Base-by-base conservation (phyloP, 2,888 invertebrate species). In the Carcina quercana region DNA sequence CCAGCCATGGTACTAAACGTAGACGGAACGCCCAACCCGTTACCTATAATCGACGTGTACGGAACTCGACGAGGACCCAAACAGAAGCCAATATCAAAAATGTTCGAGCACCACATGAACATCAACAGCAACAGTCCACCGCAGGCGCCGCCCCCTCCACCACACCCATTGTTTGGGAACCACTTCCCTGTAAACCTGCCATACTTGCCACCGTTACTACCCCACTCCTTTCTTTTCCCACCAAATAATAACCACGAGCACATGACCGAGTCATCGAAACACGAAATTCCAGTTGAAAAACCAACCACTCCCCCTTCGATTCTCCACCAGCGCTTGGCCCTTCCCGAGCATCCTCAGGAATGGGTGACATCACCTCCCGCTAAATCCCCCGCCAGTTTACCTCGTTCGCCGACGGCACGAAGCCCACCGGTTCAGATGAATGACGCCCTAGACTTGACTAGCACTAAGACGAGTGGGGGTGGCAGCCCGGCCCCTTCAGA, bases 1-100 rank as follows among this genome's bases (percentile, higher is more conserved):
- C 96, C 97, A 0, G 96, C 93, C 0, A 91, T 95, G 85, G 96
- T 97, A 0, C 80, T 96, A 8, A 95, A 96, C 53, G 87, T 92
- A 11, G 96, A 96, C 51, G 96, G 96, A 1, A 89, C 94, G 0
- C 94, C 95, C 0, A 96, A 96, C 69, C 94, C 95, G 0, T 67
- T 92, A 20, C 91, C 94, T 0, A 92, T 96, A 10, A 95, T 97
- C 33, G 96, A 96, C 65, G 92, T 96, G 0, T 95, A 96, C 57
- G 96, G 96, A 15, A 95, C 94, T 0, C 86, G 95, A 3, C 87
- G 96, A 1, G 96, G 96, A 0, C 96, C 96, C 0, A 94, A 94
- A 53, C 88, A 87, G 44, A 80, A 83, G 35, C 61, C 78, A 0
- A 42, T 74, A 17, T 61, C 67, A 4, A 82, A 82, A 46, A 65